phyloP scores from a whole-genome alignment of 2,888 invertebrate species.

The Parthenolecanium corni region DNA sequence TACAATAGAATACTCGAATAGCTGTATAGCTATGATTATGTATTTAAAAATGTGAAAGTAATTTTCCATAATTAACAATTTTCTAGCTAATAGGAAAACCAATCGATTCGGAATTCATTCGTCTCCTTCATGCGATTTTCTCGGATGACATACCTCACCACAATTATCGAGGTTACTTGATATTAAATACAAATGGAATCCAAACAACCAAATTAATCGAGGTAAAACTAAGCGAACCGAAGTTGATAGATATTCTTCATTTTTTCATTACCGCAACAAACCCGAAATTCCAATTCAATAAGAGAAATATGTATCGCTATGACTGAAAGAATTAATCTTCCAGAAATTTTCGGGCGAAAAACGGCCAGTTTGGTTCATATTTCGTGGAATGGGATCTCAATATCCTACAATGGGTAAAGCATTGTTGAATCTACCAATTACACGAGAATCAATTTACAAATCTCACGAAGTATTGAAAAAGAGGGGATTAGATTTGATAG shows the following conservation, averaged over 20 bases:
- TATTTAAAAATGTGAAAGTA: no score
- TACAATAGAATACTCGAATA: no score
- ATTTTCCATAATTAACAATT: no score
- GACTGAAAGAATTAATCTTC: no score
- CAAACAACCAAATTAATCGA: no score
- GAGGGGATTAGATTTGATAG: slow-evolving; percentile 49
- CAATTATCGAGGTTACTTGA: slow-evolving; percentile 34
- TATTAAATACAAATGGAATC: slow-evolving; percentile 41
- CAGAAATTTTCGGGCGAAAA: slow-evolving; percentile 16
- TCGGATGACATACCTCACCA: slow-evolving; percentile 25
- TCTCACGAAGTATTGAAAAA: slow-evolving; percentile 47
- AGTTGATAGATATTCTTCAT: no score
- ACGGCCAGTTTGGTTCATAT: slow-evolving; percentile 53
- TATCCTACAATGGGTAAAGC: slow-evolving; percentile 57
- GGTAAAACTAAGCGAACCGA: no score
- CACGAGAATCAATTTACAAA: slow-evolving; percentile 50
- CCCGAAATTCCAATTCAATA: background rate
- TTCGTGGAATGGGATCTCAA: slow-evolving; percentile 65
- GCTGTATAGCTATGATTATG: no score
- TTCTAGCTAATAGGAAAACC: slow-evolving; percentile 32
- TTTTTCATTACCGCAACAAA: no score
- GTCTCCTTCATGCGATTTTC: slow-evolving; percentile 30
- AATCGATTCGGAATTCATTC: slow-evolving; percentile 31
- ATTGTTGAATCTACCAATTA: slow-evolving; percentile 53
- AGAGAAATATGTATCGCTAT: background rate